A percentile compares a stretch with the other conserved stretches of the same genome.
Evolutionary conservation across 2,888 invertebrate species (phyloP).

Genomic region (Synanthedon formicaeformis): DNA sequence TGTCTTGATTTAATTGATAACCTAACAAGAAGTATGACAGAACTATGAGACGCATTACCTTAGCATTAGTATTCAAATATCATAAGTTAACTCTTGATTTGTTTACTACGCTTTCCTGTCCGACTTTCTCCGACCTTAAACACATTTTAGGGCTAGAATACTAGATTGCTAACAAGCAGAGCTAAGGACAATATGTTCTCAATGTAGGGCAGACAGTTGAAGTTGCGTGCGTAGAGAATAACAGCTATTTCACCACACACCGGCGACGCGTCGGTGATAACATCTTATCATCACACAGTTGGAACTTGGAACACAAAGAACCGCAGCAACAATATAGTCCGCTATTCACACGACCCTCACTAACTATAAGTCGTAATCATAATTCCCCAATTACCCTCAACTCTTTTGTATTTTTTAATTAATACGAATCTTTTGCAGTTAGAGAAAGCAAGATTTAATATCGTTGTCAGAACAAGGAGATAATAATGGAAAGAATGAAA

Average conservation of each 20-base stretch:
- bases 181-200: background rate
- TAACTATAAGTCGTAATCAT: background rate
- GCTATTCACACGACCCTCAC: conserved; percentile 11
- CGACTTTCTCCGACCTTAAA: too few relatives aligned
- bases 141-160: too few relatives aligned
- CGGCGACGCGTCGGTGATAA: conserved; percentile 40
- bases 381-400: background rate
- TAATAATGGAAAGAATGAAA: background rate
- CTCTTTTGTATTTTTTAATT: background rate
- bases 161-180: too few relatives aligned
- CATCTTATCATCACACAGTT: conserved; percentile 19
- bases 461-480: too few relatives aligned
- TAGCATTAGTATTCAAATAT: too few relatives aligned
- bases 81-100: too few relatives aligned
- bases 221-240: conserved; percentile 45
- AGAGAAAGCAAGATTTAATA: background rate
- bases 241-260: conserved; percentile 42
- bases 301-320: background rate
- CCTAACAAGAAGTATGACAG: too few relatives aligned
- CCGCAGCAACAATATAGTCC: background rate
- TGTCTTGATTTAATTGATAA: too few relatives aligned
- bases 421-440: background rate
- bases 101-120: too few relatives aligned
- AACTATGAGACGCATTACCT: too few relatives aligned
- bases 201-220: conserved; percentile 31